Base-by-base conservation (phyloP, 2,888 invertebrate species). In the Nomada fucata region DNA sequence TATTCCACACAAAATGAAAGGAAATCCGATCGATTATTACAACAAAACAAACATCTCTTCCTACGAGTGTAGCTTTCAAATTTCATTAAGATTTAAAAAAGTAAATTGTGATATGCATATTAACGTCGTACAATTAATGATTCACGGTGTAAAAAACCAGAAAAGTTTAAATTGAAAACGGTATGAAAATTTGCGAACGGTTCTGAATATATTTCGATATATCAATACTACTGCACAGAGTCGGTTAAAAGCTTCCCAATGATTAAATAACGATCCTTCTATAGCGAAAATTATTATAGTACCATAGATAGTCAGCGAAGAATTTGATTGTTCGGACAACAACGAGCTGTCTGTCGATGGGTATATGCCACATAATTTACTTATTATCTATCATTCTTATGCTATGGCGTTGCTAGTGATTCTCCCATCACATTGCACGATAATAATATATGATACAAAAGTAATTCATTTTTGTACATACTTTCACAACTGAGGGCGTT, bases 381-480 rank as follows among this genome's bases (percentile, higher is more conserved):
- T 86, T 84, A 71, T 20, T 82, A 67, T 73, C 73, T 84, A 83
- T 13, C 47, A 44, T 71, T 67, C 77, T 83, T 82, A 85, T 9
- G 50, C 74, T 83, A 81, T 72, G 76, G 78, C 79, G 76, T 68
- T 76, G 79, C 80, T 76, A 83, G 80, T 76, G 78, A 77, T 73
- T 42, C 63, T 71, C 50, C 55, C 59, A 79, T 79, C 84, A 85
- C 85, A 84, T 77, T 84, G 75, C 79, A 84, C 74, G 60, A 73
- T 78, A 65, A 61, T 60, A 47, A 63, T 82, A 86, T 89, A 91
- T 90, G 83, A 89, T 91, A 91, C 90, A 90, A 90, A 89, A 89
- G 80, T 89, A 86, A 88, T 87, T 85, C 82, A 69, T 13, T 88
- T 90, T 91, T 90, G 89, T 91, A 90, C 90, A 90, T 88, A 88